phyloP scores from a whole-genome alignment of 2,113 vertebrate species.

The Stegastes partitus region DNA sequence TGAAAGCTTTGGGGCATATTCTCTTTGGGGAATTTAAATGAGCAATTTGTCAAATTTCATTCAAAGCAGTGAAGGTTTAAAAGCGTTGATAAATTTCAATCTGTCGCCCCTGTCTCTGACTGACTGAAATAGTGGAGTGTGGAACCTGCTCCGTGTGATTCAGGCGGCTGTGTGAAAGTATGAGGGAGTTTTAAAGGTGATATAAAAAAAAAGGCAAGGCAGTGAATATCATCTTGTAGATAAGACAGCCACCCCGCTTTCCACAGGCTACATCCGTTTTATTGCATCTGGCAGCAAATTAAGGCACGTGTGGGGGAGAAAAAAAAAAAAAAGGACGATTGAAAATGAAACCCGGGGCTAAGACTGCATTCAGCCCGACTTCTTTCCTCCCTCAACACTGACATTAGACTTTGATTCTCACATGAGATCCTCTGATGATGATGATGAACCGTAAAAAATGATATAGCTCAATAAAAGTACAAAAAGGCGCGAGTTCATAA shows the following conservation, averaged over 20 bases:
- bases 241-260: conserved; percentile 86
- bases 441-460: conserved; percentile 88
- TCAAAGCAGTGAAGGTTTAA: conserved; percentile 60
- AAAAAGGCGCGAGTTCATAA: conserved; percentile 85
- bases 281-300: conserved; percentile 90
- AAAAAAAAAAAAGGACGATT: conserved; percentile 53
- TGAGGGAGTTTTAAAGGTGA: conserved; percentile 85
- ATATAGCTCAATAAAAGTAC: conserved; percentile 92
- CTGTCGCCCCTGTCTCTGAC: conserved; percentile 59
- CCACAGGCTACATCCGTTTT: conserved; percentile 85
- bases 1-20: conserved; percentile 56
- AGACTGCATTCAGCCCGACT: conserved; percentile 82
- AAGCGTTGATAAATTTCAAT: conserved; percentile 61
- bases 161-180: conserved; percentile 85
- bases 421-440: conserved; percentile 88
- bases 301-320: conserved; percentile 79
- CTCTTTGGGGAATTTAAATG: conserved; percentile 69
- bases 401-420: conserved; percentile 88
- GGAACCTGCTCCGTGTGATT: conserved; percentile 67
- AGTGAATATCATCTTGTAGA: conserved; percentile 84
- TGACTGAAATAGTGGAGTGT: conserved; percentile 57
- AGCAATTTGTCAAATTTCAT: conserved; percentile 80
- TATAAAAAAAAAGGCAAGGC: conserved; percentile 84
- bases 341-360: conserved; percentile 88
- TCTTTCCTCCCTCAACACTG: conserved; percentile 81